phyloP scores from a whole-genome alignment of 2,797 vertebrate species.

The Gephyroberyx darwinii region DNA sequence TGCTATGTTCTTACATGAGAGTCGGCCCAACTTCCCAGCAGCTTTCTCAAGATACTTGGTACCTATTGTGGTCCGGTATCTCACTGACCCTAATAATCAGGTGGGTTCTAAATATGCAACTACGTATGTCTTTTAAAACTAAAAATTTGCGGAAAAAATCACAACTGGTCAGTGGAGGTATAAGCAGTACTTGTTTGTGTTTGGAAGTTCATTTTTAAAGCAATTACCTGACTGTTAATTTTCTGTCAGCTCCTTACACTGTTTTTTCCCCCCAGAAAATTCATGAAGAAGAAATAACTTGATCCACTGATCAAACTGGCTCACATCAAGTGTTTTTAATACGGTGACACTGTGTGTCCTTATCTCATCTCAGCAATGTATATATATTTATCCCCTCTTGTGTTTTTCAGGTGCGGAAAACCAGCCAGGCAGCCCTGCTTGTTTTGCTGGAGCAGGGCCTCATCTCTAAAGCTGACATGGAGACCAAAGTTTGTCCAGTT shows the following conservation, averaged over 20 bases:
- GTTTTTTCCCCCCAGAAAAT: not conserved
- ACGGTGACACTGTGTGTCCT: not conserved
- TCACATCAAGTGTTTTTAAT: too few relatives aligned
- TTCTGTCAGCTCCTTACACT: not conserved
- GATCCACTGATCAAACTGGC: too few relatives aligned
- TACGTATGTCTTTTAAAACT: not conserved
- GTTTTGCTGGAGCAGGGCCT: conserved; percentile 91
- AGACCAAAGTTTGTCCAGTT: conserved; percentile 90
- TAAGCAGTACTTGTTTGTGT: not conserved
- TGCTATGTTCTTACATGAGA: conserved; percentile 91
- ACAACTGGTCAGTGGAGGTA: not conserved
- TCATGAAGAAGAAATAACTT: too few relatives aligned
- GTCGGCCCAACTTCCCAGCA: conserved; percentile 86
- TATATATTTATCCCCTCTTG: not conserved
- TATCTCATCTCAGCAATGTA: too few relatives aligned
- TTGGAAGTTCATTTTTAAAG: not conserved
- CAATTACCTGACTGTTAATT: not conserved
- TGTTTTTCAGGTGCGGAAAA: conserved; percentile 88
- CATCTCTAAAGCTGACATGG: conserved; percentile 87
- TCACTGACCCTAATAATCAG: conserved; percentile 92
- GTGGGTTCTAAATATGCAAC: conserved; percentile 65
- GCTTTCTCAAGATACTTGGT: conserved; percentile 90
- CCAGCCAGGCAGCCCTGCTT: conserved; percentile 90
- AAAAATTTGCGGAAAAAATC: not conserved
- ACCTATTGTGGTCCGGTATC: conserved; percentile 87